A percentile compares a stretch with the other conserved stretches of the same genome.
Evolutionary conservation across 1,140 invertebrate species (phyloP).

Genomic region (Trissolcus basalis): DNA sequence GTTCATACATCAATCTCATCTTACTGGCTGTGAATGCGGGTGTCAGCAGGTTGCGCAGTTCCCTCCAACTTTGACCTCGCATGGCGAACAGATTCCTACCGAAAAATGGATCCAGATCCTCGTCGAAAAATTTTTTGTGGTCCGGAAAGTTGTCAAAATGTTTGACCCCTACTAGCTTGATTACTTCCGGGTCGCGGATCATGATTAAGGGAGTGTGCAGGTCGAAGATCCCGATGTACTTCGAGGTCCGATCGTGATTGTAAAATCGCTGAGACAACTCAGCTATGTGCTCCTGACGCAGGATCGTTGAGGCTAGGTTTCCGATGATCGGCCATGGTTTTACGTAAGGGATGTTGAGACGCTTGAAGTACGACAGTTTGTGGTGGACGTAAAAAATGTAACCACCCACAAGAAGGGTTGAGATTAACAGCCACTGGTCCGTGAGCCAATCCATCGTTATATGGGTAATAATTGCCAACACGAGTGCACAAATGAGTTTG

Average conservation of each 20-base stretch:
- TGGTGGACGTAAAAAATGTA: constrained; percentile 26
- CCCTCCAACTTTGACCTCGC: constrained; percentile 69
- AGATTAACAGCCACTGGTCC: no score
- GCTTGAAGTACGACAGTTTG: constrained; percentile 32
- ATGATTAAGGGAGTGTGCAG: constrained; percentile 49
- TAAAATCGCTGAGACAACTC: neutral
- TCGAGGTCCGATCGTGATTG: neutral
- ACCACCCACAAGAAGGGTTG: constrained; percentile 13
- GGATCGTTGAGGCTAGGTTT: neutral
- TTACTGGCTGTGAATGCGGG: constrained; percentile 72
- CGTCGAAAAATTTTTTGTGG: constrained; percentile 57
- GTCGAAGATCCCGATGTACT: constrained; percentile 58
- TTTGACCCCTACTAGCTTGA: constrained; percentile 77
- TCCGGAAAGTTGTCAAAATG: constrained; percentile 81
- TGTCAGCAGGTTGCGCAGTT: constrained; percentile 66
- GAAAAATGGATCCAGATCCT: constrained; percentile 74
- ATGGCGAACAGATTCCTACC: constrained; percentile 75
- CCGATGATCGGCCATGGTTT: neutral
- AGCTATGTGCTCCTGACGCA: neutral
- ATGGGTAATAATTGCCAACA: no score
- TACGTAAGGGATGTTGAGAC: neutral
- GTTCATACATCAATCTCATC: constrained; percentile 66
- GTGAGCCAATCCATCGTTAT: no score
- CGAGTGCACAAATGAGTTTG: no score
- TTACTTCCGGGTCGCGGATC: constrained; percentile 40